Evolutionary conservation across 2,113 vertebrate genomes (phyloP), one percentile per base, ranked within the genome.

Genomic region (Galeopterus variegatus): DNA sequence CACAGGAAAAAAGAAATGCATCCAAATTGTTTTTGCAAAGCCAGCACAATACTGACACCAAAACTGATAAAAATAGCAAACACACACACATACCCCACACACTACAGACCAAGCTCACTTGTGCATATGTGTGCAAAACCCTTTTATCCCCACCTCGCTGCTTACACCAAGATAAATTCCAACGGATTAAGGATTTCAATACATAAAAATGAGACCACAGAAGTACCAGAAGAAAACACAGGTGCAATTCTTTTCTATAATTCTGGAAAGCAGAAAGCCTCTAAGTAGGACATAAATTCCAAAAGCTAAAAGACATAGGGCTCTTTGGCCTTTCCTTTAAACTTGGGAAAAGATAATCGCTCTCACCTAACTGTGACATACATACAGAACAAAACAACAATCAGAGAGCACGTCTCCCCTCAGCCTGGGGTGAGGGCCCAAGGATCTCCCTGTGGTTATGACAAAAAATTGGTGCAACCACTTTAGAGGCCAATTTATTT

Each of bases 141-240:
- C 36, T 14, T 2, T 2, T 0, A 0, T 6, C 73, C 41, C 76
- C 1, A 23, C 54, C 92, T 72, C 8, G 0, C 36, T 1, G 26
- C 24, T 28, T 2, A 64, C 52, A n/a, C 26, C 3, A 2, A 54
- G 31, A 84, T n/a, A 26, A 72, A 76, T 90, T 62, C 93, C 81
- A 67, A 13, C 0, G 45, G 56, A 90, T 23, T 80, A 41, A 64
- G 19, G 33, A 76, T 67, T 24, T 64, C 88, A 50, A 31, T 0
- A 15, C 76, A 31, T 5, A 84, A 87, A 96, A 60, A 93, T 26
- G 23, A 88, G 85, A 76, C 95, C 88, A 41, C 23, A 56, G 52
- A 95, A 85, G 64, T 9, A 36, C 79, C 33, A 82, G 82, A 86
- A 94, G 95, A 89, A 93, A 97, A 93, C 31, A 58, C 0, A 21